Evolutionary conservation across 2,888 invertebrate species (phyloP), one percentile per base, ranked within the genome.

Genomic region (Synergus gifuensis): DNA sequence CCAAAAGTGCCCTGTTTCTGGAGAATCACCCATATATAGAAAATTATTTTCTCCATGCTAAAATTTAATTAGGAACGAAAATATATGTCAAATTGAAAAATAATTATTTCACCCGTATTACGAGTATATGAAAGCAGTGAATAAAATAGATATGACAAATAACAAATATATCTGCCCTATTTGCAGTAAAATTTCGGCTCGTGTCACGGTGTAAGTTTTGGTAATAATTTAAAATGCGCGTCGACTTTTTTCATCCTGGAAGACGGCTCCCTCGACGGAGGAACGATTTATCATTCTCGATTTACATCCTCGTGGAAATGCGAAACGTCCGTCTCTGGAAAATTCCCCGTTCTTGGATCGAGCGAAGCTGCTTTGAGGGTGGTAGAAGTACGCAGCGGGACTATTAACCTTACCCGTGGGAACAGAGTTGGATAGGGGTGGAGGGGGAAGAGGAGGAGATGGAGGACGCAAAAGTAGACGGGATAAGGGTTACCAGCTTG

Each of bases 401-500:
- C 60, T 60, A 60, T 60, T 60, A 60, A 60, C 60, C 60, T 60
- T 22, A 60, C 60, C 60, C 12, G 18, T 22, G 22, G 60, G 22
- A 60, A 60, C 9, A 60, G 22, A 4, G 60, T 0, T 12, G 60
- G 12, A 12, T 11, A 22, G 22, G 1, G 12, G 0, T 5, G 22
- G 12, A 22, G 18, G 22, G 22, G 18, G 14, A 22, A 22, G 22
- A 60, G 22, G 54, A 9, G 54, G 28, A 28, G 28, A 28, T 28
- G 28, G 28, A 28, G 28, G 28, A 28, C 28, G 54, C n/a, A n/a
- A n/a, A 54, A 54, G n/a, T 9, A 9, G 60, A 60, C 22, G 12
- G 86, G 83, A 86, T 86, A 86, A 84, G 86, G 84, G 84, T 86
- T 82, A 73, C 78, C 16, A 63, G 79, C 79, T 81, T 82, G 82